Evolutionary conservation across 2,888 invertebrate genomes (phyloP).

Genomic region (Euplexia lucipara): DNA sequence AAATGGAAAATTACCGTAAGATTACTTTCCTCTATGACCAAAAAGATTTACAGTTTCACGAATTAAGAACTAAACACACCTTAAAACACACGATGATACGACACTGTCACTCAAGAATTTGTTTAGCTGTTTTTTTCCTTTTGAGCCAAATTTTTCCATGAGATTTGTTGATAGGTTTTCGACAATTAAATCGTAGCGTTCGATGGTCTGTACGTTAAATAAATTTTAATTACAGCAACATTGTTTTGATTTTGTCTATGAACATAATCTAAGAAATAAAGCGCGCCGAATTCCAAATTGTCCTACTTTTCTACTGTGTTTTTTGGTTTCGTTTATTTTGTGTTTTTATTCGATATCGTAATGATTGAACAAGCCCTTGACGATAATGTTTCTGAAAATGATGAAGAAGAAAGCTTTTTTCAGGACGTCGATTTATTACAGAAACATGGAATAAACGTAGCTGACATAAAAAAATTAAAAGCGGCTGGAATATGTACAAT

Average conservation of each 20-base stretch:
- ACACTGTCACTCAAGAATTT: no score
- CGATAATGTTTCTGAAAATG: conserved; percentile 87
- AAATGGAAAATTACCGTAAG: background rate
- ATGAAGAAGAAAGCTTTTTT: conserved; percentile 93
- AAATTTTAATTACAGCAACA: conserved; percentile 4
- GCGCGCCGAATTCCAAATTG: conserved; percentile 61
- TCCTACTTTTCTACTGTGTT: background rate
- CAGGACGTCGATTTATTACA: conserved; percentile 94
- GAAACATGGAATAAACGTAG: conserved; percentile 92
- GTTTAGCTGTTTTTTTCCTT: no score
- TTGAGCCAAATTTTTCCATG: no score
- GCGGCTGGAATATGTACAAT: conserved; percentile 95
- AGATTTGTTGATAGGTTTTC: no score
- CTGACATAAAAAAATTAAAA: conserved; percentile 95
- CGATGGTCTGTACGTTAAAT: background rate
- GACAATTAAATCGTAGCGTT: no score
- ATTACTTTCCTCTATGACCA: no score
- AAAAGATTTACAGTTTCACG: no score
- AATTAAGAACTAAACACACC: no score
- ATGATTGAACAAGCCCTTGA: conserved; percentile 86
- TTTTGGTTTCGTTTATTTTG: background rate
- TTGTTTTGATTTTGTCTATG: conserved; percentile 25
- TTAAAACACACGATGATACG: no score
- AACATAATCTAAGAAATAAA: background rate
- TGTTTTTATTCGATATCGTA: conserved; percentile 1